Percentiles rank a stretch among this genome's conserved stretches.
These are phyloP conservation scores for Oryzias woworae DNA, from an alignment of 2,113 vertebrate species.

Conservation along the genomic window DNA sequence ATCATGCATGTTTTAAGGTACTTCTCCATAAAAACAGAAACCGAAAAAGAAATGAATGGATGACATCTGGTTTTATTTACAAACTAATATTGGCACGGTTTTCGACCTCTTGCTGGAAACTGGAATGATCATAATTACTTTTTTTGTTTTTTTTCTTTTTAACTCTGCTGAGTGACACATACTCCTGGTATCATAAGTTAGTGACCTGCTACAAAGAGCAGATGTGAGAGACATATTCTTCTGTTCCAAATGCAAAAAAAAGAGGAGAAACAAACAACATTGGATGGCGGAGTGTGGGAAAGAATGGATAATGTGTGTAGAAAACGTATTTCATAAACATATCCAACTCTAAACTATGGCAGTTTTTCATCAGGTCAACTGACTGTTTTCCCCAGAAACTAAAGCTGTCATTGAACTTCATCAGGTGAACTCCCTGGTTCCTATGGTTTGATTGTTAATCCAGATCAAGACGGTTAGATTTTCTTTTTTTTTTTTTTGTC, in stretches of 20 bases:
- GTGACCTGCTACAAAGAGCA: slow-evolving; percentile 59
- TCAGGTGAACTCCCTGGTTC: slow-evolving; percentile 45
- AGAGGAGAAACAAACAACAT: slow-evolving; percentile 40
- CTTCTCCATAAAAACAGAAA: slow-evolving; percentile 68
- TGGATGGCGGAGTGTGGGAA: slow-evolving; percentile 37
- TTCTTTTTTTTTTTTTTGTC: slow-evolving; percentile 18
- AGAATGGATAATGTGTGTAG: slow-evolving; percentile 54
- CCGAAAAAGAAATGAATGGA: slow-evolving; percentile 53
- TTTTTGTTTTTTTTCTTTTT: slow-evolving; percentile 5
- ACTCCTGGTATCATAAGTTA: slow-evolving; percentile 58
- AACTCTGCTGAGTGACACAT: slow-evolving; percentile 58
- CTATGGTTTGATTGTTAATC: slow-evolving; percentile 45
- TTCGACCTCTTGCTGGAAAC: slow-evolving; percentile 69
- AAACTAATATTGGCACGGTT: slow-evolving; percentile 81
- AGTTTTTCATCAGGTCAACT: slow-evolving; percentile 65
- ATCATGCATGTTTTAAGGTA: slow-evolving; percentile 79
- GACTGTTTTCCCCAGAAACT: slow-evolving; percentile 28
- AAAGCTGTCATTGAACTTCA: slow-evolving; percentile 22
- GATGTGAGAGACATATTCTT: slow-evolving; percentile 53
- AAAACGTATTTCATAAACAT: slow-evolving; percentile 53
- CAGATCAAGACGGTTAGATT: slow-evolving; percentile 54
- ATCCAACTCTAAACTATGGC: slow-evolving; percentile 64
- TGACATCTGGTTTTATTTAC: slow-evolving; percentile 76
- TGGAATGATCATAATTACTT: slow-evolving; percentile 72
- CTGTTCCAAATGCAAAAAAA: slow-evolving; percentile 48